Conservation (phyloP, 35 echinoderm and acorn worm species). For the Ophiothrix spiculata region DNA sequence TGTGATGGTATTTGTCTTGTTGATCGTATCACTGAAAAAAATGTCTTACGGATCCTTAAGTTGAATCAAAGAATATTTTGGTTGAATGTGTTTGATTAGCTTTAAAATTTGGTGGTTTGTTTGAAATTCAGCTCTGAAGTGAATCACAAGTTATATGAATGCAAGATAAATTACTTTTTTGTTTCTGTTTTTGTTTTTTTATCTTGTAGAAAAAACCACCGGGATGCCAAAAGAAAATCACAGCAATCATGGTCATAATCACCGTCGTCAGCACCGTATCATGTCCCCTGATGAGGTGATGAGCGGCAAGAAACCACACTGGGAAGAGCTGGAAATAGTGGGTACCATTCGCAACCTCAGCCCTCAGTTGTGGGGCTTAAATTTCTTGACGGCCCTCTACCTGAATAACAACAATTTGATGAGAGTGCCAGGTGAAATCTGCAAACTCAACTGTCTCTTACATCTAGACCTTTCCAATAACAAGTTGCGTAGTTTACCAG, state of each 20-base stretch:
- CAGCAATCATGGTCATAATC: slow-evolving; percentile 63
- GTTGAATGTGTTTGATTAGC: no score
- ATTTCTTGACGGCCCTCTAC: slow-evolving; percentile 80
- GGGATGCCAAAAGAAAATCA: slow-evolving; percentile 90
- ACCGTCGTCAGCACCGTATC: slow-evolving; percentile 66
- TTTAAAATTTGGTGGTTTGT: no score
- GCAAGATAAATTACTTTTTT: no score
- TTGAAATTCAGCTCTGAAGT: no score
- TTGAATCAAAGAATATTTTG: no score
- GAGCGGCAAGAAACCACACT: slow-evolving; percentile 83
- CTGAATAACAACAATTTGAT: slow-evolving; percentile 94
- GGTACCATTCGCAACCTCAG: slow-evolving; percentile 98
- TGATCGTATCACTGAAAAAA: no score
- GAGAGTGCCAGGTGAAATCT: slow-evolving; percentile 88
- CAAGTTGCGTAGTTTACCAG: slow-evolving; percentile 92
- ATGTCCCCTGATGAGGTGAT: slow-evolving; percentile 92
- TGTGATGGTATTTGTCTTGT: no score
- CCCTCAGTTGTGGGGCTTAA: slow-evolving; percentile 79
- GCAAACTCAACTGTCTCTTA: slow-evolving; percentile 65
- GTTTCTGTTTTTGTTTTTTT: neutral
- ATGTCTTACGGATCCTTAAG: no score
- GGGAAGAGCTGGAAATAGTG: slow-evolving; percentile 86
- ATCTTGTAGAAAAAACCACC: slow-evolving; percentile 44
- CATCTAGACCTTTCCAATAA: slow-evolving; percentile 88
- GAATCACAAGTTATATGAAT: no score